Conservation (phyloP, 2,888 invertebrate species). For the Leptogaster cylindrica region DNA sequence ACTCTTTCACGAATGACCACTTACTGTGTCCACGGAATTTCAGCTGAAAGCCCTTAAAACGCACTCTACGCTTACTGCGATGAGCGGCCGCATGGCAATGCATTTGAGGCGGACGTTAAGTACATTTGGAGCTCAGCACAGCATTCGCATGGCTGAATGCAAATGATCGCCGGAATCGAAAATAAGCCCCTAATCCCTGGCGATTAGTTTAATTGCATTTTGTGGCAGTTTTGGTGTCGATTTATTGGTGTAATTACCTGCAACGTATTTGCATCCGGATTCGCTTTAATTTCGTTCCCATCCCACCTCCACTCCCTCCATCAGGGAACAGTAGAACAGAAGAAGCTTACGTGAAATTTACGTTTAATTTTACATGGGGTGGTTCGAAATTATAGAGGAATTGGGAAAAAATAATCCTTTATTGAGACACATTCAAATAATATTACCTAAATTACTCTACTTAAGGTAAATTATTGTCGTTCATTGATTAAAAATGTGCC, state of each 20-base stretch:
- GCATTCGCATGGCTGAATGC: slow-evolving; percentile 19
- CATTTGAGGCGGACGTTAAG: slow-evolving; percentile 22
- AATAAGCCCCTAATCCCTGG: slow-evolving; percentile 45
- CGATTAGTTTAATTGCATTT: slow-evolving; percentile 63
- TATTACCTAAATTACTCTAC: slow-evolving; percentile 18
- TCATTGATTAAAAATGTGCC: slow-evolving; percentile 17
- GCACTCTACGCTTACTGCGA: slow-evolving; percentile 23
- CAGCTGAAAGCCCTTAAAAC: slow-evolving; percentile 16
- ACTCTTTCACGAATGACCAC: slow-evolving; percentile 8
- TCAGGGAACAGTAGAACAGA: neutral
- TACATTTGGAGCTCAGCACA: slow-evolving; percentile 31
- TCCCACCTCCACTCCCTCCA: neutral
- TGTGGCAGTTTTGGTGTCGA: slow-evolving; percentile 52
- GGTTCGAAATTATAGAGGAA: slow-evolving; percentile 16
- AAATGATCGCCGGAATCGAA: slow-evolving; percentile 34
- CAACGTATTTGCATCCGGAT: slow-evolving; percentile 36
- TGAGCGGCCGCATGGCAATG: slow-evolving; percentile 7
- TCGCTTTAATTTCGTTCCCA: neutral
- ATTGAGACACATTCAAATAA: slow-evolving; percentile 19
- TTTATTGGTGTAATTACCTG: slow-evolving; percentile 49
- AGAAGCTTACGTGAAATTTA: slow-evolving; percentile 28
- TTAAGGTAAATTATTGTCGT: slow-evolving; percentile 32
- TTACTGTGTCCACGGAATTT: slow-evolving; percentile 20
- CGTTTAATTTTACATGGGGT: slow-evolving; percentile 24
- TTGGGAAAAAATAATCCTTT: slow-evolving; percentile 33